Conservation (phyloP, 2,888 invertebrate species). For the Macaria notata region DNA sequence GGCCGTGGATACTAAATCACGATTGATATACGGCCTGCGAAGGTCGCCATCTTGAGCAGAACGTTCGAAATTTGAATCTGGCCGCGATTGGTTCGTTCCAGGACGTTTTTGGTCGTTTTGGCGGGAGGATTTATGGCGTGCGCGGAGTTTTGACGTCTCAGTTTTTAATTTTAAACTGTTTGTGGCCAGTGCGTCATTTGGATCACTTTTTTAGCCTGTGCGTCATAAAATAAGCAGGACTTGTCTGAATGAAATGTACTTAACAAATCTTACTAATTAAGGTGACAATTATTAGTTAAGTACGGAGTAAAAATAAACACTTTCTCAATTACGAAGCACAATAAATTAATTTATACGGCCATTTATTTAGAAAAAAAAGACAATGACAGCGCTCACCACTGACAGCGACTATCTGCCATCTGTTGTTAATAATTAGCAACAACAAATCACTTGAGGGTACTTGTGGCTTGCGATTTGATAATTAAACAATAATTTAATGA, state of each 20-base stretch:
- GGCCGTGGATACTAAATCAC: conserved; percentile 75
- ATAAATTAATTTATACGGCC: conserved; percentile 14
- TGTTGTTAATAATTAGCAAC: conserved; percentile 22
- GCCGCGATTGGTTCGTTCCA: conserved; percentile 61
- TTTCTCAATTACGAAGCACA: not conserved
- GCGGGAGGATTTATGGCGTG: conserved; percentile 29
- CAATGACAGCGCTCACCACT: conserved; percentile 9
- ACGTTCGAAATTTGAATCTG: conserved; percentile 77
- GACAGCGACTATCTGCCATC: conserved; percentile 21
- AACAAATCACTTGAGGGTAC: conserved; percentile 21
- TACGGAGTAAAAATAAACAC: not conserved
- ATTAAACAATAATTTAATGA: conserved; percentile 11
- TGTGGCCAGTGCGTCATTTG: not conserved
- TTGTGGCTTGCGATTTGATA: conserved; percentile 24
- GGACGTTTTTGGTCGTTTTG: conserved; percentile 31
- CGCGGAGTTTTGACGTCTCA: conserved; percentile 21
- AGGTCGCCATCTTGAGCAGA: conserved; percentile 79
- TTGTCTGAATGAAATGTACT: too few relatives aligned
- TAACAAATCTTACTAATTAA: too few relatives aligned
- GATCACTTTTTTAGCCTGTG: too few relatives aligned
- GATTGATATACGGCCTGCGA: conserved; percentile 77
- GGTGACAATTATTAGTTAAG: too few relatives aligned
- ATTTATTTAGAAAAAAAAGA: conserved; percentile 6
- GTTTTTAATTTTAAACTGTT: conserved; percentile 23
- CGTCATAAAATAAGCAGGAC: too few relatives aligned